phyloP scores from a whole-genome alignment of 2,113 vertebrate species.

The Nyctibius bracteatus region DNA sequence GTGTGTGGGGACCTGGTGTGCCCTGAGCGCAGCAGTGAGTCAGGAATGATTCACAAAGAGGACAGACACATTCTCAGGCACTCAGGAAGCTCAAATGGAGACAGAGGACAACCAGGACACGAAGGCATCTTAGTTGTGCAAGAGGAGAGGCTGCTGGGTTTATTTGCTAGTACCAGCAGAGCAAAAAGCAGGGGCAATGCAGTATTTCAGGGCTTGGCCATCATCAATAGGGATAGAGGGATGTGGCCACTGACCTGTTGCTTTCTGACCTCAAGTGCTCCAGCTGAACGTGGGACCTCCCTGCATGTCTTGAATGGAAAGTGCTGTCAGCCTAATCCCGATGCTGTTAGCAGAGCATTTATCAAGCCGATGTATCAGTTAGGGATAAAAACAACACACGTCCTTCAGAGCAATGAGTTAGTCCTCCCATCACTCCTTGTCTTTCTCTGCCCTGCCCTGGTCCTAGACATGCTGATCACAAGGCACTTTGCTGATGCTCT shows the following conservation, averaged over 20 bases:
- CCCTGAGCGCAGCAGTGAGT: fast-evolving
- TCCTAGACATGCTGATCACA: fast-evolving
- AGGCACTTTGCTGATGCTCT: neutral
- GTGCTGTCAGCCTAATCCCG: neutral
- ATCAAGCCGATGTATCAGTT: neutral
- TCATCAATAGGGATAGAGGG: fast-evolving
- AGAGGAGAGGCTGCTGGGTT: neutral
- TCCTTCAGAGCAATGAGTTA: neutral
- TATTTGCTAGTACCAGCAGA: neutral
- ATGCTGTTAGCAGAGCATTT: neutral
- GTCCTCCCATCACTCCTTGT: neutral
- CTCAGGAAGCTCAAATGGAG: neutral
- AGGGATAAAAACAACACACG: neutral
- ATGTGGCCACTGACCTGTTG: neutral
- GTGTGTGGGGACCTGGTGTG: fast-evolving
- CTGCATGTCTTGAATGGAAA: neutral
- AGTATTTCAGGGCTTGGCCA: neutral
- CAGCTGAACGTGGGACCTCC: neutral
- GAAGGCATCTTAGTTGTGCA: neutral
- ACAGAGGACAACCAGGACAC: neutral
- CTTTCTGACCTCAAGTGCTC: neutral
- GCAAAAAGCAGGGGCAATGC: neutral
- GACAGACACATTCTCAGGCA: neutral
- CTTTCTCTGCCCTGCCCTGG: neutral
- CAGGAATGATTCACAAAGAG: neutral